A percentile compares a stretch with the other conserved stretches of the same genome.
These are phyloP conservation scores for Sesamia nonagrioides DNA, from an alignment of 1,140 invertebrate species.

Conservation along the genomic window DNA sequence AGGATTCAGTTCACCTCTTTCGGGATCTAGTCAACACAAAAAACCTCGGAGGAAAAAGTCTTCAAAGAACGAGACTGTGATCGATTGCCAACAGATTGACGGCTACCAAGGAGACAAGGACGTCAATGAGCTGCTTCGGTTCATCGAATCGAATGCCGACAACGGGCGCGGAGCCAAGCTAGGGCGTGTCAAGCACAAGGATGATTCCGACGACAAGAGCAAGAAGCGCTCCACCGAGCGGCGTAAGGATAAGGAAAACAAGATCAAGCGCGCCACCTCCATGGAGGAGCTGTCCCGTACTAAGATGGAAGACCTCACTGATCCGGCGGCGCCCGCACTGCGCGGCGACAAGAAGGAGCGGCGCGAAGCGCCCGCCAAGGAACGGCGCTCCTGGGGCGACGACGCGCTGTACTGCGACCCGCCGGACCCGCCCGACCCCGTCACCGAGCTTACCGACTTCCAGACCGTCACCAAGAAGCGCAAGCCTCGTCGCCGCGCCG, in stretches of 20 bases:
- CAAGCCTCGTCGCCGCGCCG: constrained; percentile 89
- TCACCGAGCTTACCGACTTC: constrained; percentile 89
- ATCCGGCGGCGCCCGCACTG: constrained; percentile 62
- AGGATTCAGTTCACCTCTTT: constrained; percentile 84
- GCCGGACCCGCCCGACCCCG: constrained; percentile 70
- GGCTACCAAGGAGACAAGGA: constrained; percentile 90
- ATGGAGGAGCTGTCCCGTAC: constrained; percentile 91
- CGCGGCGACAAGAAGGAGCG: constrained; percentile 56
- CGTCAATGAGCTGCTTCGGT: constrained; percentile 87
- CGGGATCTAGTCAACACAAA: constrained; percentile 87
- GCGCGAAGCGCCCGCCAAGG: constrained; percentile 60
- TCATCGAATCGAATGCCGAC: constrained; percentile 87
- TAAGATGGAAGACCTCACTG: constrained; percentile 90
- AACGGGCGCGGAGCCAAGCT: constrained; percentile 72
- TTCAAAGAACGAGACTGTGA: constrained; percentile 89
- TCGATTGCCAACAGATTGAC: constrained; percentile 89
- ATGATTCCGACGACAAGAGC: constrained; percentile 79
- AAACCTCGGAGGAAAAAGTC: constrained; percentile 88
- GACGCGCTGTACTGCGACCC: constrained; percentile 58
- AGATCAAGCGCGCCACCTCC: constrained; percentile 90
- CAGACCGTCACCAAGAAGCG: constrained; percentile 92
- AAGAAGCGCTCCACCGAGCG: constrained; percentile 84
- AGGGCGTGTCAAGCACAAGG: constrained; percentile 77
- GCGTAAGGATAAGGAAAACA: constrained; percentile 82
- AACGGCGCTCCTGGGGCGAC: constrained; percentile 76